Conservation (phyloP, 2,797 vertebrate species). For the Nasua narica region DNA sequence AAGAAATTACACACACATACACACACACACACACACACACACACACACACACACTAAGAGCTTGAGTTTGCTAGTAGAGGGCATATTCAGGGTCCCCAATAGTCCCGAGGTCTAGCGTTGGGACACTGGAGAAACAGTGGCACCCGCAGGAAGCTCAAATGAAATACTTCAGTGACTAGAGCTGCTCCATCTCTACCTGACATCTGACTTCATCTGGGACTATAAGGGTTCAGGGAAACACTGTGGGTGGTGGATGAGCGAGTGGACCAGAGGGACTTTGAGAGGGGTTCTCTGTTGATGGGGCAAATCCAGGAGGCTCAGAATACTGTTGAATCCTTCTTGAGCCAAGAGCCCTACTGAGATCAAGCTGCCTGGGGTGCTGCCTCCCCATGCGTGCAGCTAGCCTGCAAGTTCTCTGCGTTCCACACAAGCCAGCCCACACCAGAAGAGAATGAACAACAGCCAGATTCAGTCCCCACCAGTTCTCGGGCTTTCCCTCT, state of each 20-base stretch:
- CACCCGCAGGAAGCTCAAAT: not conserved
- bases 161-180: not conserved
- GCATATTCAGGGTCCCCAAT: not conserved
- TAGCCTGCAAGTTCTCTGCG: not conserved
- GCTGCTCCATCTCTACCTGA: not conserved
- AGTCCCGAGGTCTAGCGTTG: not conserved
- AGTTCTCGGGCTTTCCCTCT: not conserved
- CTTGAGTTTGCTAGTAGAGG: not conserved
- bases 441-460: not conserved
- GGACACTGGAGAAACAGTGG: not conserved
- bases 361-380: not conserved
- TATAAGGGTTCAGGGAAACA: not conserved
- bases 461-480: not conserved
- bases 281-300: not conserved
- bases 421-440: not conserved
- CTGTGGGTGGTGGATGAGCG: not conserved
- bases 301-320: not conserved
- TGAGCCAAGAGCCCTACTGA: not conserved
- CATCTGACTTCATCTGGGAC: not conserved
- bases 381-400: not conserved
- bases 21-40: not conserved
- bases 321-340: not conserved
- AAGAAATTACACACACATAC: not conserved
- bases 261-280: not conserved
- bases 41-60: not conserved